These are phyloP conservation scores for Drosophila melanica DNA, from an alignment of 1,140 invertebrate species.

Conservation along the genomic window DNA sequence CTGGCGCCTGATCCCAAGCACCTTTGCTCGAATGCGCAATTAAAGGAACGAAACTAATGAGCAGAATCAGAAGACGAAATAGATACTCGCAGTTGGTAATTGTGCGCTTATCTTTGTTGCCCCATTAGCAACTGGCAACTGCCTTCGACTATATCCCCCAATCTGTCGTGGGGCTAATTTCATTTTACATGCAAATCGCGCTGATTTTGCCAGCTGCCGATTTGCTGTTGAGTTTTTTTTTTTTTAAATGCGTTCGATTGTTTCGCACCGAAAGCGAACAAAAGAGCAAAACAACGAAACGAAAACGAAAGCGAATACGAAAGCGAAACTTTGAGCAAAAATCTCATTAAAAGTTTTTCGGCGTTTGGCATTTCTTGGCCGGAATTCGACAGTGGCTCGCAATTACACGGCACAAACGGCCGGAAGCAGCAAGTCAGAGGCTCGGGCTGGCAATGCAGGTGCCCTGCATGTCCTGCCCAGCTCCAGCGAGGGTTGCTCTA, in stretches of 20 bases:
- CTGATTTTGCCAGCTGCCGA: conserved; percentile 66
- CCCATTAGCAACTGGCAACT: conserved; percentile 33
- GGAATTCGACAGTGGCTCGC: conserved; percentile 56
- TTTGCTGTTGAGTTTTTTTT: conserved; percentile 27
- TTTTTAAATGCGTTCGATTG: conserved; percentile 62
- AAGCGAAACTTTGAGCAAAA: conserved; percentile 52
- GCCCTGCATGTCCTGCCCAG: conserved; percentile 49
- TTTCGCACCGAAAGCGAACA: conserved; percentile 20
- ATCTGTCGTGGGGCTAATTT: conserved; percentile 49
- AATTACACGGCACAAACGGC: conserved; percentile 64
- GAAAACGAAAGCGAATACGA: not conserved
- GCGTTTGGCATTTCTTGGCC: conserved; percentile 49
- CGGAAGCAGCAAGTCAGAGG: conserved; percentile 28
- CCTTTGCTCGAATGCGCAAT: conserved; percentile 7
- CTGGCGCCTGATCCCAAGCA: not conserved
- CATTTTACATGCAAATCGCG: conserved; percentile 76
- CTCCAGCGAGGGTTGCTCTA: conserved; percentile 18
- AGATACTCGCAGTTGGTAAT: conserved; percentile 61
- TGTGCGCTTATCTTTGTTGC: conserved; percentile 71
- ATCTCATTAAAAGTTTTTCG: conserved; percentile 77
- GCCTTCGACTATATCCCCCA: no score
- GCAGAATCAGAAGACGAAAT: conserved; percentile 16
- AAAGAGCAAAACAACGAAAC: conserved; percentile 23
- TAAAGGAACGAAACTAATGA: no score
- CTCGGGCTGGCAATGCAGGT: conserved; percentile 23